phyloP scores from a whole-genome alignment of 2,888 invertebrate species.

The Palloptera scutellata region DNA sequence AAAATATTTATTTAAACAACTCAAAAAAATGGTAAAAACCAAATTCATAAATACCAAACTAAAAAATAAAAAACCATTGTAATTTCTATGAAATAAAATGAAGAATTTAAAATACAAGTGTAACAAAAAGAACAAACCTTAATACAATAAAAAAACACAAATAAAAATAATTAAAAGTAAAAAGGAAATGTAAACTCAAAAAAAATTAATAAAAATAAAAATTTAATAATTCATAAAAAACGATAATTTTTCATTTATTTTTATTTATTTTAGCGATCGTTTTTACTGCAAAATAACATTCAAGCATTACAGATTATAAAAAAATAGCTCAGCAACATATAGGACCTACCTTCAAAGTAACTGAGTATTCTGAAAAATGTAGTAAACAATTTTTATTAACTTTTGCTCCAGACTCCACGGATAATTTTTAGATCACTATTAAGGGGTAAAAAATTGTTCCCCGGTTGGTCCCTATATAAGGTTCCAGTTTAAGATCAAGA shows the following conservation, averaged over 20 bases:
- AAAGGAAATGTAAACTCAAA: conserved; percentile 34
- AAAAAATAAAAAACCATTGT: conserved; percentile 45
- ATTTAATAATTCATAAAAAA: conserved; percentile 41
- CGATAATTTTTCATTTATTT: conserved; percentile 17
- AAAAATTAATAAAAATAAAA: conserved; percentile 51
- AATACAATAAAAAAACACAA: conserved; percentile 29
- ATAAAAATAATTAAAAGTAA: conserved; percentile 44
- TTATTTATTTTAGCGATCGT: no score
- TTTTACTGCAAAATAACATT: no score
- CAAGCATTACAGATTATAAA: no score
- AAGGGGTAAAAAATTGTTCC: no score
- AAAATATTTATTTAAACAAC: conserved; percentile 13
- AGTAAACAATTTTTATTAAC: no score
- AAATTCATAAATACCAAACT: conserved; percentile 33
- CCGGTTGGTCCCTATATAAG: no score
- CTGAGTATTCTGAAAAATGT: no score
- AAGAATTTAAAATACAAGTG: conserved; percentile 32
- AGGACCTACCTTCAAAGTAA: no score
- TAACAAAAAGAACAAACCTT: conserved; percentile 32
- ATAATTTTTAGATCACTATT: no score
- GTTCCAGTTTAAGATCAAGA: no score
- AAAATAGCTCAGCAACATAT: no score
- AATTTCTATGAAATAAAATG: conserved; percentile 56
- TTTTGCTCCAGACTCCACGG: no score
- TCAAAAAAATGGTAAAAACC: conserved; percentile 30